Conservation (phyloP, 2,888 invertebrate species). For the Sphecodes monilicornis region DNA sequence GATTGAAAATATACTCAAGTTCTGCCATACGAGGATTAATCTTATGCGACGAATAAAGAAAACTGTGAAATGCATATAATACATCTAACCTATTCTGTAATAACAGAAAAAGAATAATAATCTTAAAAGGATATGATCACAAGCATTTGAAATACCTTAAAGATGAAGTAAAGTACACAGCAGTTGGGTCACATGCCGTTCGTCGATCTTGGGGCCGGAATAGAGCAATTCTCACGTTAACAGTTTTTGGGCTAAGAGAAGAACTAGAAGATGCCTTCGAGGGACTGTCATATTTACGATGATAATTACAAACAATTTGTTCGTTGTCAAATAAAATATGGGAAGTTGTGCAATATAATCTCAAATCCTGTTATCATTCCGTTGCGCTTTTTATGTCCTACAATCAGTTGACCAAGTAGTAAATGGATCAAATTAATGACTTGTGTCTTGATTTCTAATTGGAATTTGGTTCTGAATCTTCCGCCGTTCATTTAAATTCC, state of each 20-base stretch:
- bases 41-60: neutral
- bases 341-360: too few species aligned
- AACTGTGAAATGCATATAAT: constrained; percentile 2
- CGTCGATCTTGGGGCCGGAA: constrained; percentile 64
- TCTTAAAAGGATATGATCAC: constrained; percentile 71
- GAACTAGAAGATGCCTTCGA: constrained; percentile 84
- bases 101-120: constrained; percentile 67
- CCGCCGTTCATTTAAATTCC: too few species aligned
- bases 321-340: neutral
- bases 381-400: too few species aligned
- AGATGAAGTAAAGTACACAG: constrained; percentile 62
- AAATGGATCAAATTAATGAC: too few species aligned
- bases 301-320: constrained; percentile 7
- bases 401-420: too few species aligned
- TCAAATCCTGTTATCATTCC: neutral
- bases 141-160: constrained; percentile 73
- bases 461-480: too few species aligned
- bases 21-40: neutral
- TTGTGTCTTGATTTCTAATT: too few species aligned
- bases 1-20: neutral
- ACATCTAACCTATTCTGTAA: constrained; percentile 6
- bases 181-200: constrained; percentile 62
- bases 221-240: constrained; percentile 81
- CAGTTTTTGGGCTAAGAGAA: constrained; percentile 85
- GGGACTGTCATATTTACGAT: constrained; percentile 73